phyloP scores from a whole-genome alignment of 1,140 invertebrate genomes.

The Drosophila funebris region DNA sequence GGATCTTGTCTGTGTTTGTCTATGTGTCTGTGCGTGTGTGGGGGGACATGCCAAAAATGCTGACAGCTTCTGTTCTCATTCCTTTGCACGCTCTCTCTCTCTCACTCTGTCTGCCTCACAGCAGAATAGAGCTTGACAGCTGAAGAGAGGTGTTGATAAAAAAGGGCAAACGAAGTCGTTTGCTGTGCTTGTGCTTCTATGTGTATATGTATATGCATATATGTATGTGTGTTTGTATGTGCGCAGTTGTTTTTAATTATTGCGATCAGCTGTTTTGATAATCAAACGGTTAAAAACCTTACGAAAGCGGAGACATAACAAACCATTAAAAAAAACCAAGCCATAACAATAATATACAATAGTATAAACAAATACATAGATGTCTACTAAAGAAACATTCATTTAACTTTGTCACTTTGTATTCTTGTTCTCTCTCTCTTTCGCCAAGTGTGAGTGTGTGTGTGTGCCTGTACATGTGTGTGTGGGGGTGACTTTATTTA shows the following conservation, averaged over 20 bases:
- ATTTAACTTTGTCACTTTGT: constrained; percentile 10
- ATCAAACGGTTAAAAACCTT: constrained; percentile 63
- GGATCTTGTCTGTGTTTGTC: neutral
- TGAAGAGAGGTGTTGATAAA: constrained; percentile 36
- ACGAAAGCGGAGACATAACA: constrained; percentile 36
- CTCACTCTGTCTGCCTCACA: constrained; percentile 11
- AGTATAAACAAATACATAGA: constrained; percentile 1
- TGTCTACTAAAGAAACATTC: constrained; percentile 5
- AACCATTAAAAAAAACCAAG: constrained; percentile 25
- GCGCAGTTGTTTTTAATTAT: constrained; percentile 71
- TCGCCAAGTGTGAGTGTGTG: constrained; percentile 8
- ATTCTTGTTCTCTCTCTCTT: constrained; percentile 14
- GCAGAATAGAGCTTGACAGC: constrained; percentile 19
- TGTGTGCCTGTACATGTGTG: constrained; percentile 45
- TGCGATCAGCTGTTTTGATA: constrained; percentile 74
- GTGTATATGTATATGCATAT: neutral
- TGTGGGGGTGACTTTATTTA: constrained; percentile 53
- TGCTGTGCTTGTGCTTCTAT: neutral
- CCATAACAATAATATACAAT: constrained; percentile 18
- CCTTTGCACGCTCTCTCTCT: constrained; percentile 9
- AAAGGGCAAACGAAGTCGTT: constrained; percentile 25
- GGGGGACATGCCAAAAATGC: constrained; percentile 51
- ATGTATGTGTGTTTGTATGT: constrained; percentile 39
- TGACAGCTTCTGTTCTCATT: constrained; percentile 22
- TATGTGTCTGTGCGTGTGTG: constrained; percentile 9